Conservation (phyloP, 2,797 vertebrate genomes). For the Leptatherina wallacei region DNA sequence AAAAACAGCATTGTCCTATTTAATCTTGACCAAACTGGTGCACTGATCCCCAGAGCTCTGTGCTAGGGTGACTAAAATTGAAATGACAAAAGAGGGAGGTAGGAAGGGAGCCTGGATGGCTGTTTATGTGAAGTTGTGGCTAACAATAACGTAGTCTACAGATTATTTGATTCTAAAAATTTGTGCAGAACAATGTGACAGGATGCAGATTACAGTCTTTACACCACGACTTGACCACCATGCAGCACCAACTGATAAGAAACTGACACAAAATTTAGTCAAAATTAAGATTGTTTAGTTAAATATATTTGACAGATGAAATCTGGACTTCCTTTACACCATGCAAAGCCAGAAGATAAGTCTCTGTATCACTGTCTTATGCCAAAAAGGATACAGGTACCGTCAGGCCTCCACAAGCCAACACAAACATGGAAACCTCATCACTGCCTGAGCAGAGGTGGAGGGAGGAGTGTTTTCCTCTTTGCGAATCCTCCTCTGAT, state of each 20-base stretch:
- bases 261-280: constrained; percentile 28
- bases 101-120: not conserved
- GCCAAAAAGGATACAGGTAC: constrained; percentile 71
- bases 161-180: constrained; percentile 5
- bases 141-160: constrained; percentile 23
- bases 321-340: constrained; percentile 29
- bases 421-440: constrained; percentile 78
- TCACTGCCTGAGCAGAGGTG: constrained; percentile 61
- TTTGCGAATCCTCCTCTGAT: constrained; percentile 63
- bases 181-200: constrained; percentile 23
- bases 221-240: not conserved
- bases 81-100: not conserved
- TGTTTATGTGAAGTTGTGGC: constrained; percentile 5
- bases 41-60: not conserved
- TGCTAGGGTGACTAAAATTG: not conserved
- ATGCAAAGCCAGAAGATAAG: constrained; percentile 31
- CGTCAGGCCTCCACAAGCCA: constrained; percentile 55
- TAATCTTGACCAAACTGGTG: not conserved
- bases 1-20: too few relatives aligned
- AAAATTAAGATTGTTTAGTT: constrained; percentile 19
- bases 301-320: constrained; percentile 49
- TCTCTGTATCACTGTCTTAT: constrained; percentile 30
- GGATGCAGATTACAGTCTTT: constrained; percentile 12
- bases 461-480: constrained; percentile 73
- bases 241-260: constrained; percentile 14